phyloP scores from a whole-genome alignment of 2,888 invertebrate species.

The Seira musarum region DNA sequence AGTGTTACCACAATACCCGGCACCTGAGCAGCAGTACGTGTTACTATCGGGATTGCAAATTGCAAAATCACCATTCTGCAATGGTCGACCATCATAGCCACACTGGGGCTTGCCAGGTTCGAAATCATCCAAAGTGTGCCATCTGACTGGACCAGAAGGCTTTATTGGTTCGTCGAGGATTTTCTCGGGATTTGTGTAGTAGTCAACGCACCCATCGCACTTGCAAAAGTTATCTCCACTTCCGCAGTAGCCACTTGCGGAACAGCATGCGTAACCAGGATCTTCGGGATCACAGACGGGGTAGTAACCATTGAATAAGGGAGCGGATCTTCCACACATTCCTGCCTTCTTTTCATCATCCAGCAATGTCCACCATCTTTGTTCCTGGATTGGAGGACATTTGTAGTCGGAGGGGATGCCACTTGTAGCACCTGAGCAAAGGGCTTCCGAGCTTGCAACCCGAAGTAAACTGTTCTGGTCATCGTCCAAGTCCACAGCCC shows the following conservation, averaged over 20 bases:
- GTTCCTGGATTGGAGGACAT: constrained; percentile 27
- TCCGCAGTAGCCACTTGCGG: background rate
- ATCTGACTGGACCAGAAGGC: constrained; percentile 1
- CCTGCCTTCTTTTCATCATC: constrained; percentile 26
- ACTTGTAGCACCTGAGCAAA: constrained; percentile 4
- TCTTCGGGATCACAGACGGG: constrained; percentile 40
- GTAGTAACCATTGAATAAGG: constrained; percentile 23
- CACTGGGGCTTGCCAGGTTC: background rate
- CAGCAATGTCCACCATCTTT: constrained; percentile 30
- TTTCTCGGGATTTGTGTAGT: background rate
- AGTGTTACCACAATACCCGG: constrained; percentile 21
- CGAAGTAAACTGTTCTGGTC: background rate
- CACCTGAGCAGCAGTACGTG: constrained; percentile 18
- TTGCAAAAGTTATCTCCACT: background rate
- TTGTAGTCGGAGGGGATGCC: background rate
- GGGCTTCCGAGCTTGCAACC: background rate
- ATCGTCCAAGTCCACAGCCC: constrained; percentile 33
- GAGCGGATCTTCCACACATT: constrained; percentile 35
- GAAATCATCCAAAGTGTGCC: background rate
- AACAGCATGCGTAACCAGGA: constrained; percentile 24
- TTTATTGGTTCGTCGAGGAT: constrained; percentile 20
- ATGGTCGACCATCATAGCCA: background rate
- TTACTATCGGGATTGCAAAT: constrained; percentile 34
- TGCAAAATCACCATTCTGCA: constrained; percentile 12
- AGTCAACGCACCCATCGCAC: background rate